phyloP scores from a whole-genome alignment of 2,888 invertebrate species.

The Pogonocherus hispidulus region DNA sequence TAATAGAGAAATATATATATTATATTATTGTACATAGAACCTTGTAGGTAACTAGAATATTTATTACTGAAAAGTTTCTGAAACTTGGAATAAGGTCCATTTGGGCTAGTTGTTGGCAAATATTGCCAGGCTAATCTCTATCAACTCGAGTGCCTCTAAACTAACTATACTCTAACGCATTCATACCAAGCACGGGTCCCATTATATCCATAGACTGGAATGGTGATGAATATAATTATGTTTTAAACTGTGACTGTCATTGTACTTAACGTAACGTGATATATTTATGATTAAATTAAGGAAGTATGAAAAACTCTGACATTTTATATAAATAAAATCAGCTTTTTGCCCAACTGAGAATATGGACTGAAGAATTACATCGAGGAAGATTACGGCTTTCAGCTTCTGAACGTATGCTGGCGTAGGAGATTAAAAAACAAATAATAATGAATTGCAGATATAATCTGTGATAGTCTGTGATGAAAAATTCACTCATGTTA shows the following conservation, averaged over 20 bases:
- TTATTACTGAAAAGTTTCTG: constrained; percentile 48
- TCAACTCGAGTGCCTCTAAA: constrained; percentile 76
- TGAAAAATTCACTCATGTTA: constrained; percentile 55
- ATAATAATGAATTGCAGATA: constrained; percentile 65
- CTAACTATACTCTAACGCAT: constrained; percentile 41
- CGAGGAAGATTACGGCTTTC: constrained; percentile 55
- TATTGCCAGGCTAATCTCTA: constrained; percentile 73
- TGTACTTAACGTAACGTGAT: constrained; percentile 47
- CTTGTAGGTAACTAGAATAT: constrained; percentile 60
- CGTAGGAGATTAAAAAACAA: constrained; percentile 41
- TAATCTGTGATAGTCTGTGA: constrained; percentile 69
- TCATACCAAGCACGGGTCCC: constrained; percentile 34
- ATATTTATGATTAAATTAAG: constrained; percentile 31
- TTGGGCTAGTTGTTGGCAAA: constrained; percentile 31
- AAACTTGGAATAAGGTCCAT: constrained; percentile 33
- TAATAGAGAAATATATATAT: constrained; percentile 71
- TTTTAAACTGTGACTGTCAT: constrained; percentile 30
- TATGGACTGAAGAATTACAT: constrained; percentile 56
- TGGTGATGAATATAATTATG: background rate
- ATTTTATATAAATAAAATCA: constrained; percentile 34
- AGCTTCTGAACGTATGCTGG: constrained; percentile 33
- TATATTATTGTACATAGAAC: constrained; percentile 64
- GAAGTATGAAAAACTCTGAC: constrained; percentile 38
- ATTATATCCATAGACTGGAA: constrained; percentile 19
- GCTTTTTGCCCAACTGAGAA: constrained; percentile 45